These are phyloP conservation scores for Poecilia latipinna DNA, from an alignment of 2,113 vertebrate genomes.

Conservation along the genomic window DNA sequence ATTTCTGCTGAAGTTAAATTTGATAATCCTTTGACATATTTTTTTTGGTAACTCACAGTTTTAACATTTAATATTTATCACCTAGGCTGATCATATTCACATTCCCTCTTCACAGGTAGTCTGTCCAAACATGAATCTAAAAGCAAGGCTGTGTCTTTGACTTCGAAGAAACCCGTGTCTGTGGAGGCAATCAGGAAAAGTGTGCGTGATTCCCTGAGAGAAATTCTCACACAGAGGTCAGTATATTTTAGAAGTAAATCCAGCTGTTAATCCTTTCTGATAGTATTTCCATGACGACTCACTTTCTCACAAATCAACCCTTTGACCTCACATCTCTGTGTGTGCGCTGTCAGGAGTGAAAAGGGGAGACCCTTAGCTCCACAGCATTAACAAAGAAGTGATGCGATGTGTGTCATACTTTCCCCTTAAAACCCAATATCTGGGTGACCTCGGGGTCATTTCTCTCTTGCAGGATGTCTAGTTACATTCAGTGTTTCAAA, in stretches of 20 bases:
- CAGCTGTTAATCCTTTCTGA: background rate
- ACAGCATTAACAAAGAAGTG: no score
- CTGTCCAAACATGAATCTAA: constrained; percentile 85
- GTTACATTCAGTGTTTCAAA: no score
- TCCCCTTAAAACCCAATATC: no score
- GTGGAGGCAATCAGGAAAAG: constrained; percentile 94
- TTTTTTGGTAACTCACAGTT: background rate
- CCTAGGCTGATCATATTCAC: background rate
- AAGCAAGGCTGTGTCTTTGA: constrained; percentile 80
- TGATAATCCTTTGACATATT: background rate
- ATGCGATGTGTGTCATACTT: no score
- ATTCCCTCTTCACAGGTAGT: constrained; percentile 76
- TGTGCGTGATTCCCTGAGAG: constrained; percentile 93
- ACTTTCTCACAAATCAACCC: no score
- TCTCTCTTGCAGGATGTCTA: no score
- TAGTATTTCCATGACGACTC: no score
- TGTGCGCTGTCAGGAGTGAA: background rate
- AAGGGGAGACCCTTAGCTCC: no score
- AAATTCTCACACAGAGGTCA: constrained; percentile 94
- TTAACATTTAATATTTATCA: background rate
- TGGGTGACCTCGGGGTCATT: no score
- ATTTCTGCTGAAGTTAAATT: background rate
- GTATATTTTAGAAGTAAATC: background rate
- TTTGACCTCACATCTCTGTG: background rate
- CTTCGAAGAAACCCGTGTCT: constrained; percentile 90